Evolutionary conservation across 2,797 vertebrate genomes (phyloP), one percentile per base, ranked within the genome.

Genomic region (Martes flavigula): DNA sequence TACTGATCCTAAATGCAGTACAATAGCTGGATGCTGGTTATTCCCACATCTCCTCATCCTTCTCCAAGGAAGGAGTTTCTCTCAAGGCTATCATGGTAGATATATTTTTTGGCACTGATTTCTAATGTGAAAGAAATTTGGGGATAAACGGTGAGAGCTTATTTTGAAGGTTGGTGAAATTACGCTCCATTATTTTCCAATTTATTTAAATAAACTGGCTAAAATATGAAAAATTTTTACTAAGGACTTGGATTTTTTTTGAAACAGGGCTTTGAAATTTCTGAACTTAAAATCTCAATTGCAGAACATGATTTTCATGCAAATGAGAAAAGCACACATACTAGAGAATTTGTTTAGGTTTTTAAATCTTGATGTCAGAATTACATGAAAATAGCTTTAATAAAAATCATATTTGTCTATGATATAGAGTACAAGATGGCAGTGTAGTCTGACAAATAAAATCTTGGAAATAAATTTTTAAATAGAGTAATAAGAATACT

Each of bases 161-260:
- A 78, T 95, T 90, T 87, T n/a, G 68, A 96, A 96, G 66, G 14
- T 32, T 94, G 43, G 81, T 93, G 56, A 93, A 43, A 96, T 82
- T 95, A 73, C 38, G 48, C 27, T 79, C 92, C 23, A 60, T 81
- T 92, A 25, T 4, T 92, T 93, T 89, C 23, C 3, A 82, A 58
- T 70, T 91, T 83, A 90, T 90, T 58, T 87, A 66, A 95, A 84
- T 73, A 94, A 90, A 93, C 15, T 62, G n/a, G 64, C 18, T 88
- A 88, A 91, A 94, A 72, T 86, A 85, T 70, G 38, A 81, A 81
- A 84, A 95, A 92, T 88, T 91, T 95, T 83, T 81, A 38, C 20
- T 73, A 75, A 89, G 21, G 10, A 3, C 4, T 54, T 73, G 7
- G 38, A 54, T 64, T 96, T 72, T 95, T 60, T 72, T 10, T 7